Evolutionary conservation across 2,888 invertebrate species (phyloP).

Genomic region (Parascotia fuliginaria): DNA sequence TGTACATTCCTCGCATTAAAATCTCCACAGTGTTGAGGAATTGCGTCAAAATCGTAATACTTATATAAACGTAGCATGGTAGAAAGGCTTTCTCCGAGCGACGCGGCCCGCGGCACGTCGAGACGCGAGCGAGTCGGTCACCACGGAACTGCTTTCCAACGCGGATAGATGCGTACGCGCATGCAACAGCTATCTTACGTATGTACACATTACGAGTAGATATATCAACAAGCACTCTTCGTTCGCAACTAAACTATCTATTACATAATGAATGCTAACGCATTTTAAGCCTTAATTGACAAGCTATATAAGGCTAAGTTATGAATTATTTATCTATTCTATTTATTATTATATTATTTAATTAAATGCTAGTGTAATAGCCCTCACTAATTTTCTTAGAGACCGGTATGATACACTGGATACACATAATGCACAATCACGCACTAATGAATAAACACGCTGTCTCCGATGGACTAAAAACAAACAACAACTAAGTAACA

Average conservation of each 20-base stretch:
- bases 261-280: background rate
- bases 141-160: background rate
- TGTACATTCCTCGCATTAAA: background rate
- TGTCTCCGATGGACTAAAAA: too few species aligned
- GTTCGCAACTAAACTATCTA: background rate
- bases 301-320: too few species aligned
- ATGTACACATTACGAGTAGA: background rate
- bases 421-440: too few species aligned
- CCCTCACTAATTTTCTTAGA: too few species aligned
- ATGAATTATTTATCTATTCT: too few species aligned
- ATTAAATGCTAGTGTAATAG: too few species aligned
- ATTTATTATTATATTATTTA: too few species aligned
- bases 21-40: background rate
- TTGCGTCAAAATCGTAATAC: background rate
- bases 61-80: conserved; percentile 10
- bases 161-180: background rate
- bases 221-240: too few species aligned
- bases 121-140: background rate
- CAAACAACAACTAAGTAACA: too few species aligned
- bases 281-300: too few species aligned
- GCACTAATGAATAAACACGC: too few species aligned
- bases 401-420: too few species aligned
- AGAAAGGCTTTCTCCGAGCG: conserved; percentile 23
- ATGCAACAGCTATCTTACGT: background rate
- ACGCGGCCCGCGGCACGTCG: background rate